Evolutionary conservation across 2,888 invertebrate species (phyloP).

Genomic region (Eupithecia tripunctaria): DNA sequence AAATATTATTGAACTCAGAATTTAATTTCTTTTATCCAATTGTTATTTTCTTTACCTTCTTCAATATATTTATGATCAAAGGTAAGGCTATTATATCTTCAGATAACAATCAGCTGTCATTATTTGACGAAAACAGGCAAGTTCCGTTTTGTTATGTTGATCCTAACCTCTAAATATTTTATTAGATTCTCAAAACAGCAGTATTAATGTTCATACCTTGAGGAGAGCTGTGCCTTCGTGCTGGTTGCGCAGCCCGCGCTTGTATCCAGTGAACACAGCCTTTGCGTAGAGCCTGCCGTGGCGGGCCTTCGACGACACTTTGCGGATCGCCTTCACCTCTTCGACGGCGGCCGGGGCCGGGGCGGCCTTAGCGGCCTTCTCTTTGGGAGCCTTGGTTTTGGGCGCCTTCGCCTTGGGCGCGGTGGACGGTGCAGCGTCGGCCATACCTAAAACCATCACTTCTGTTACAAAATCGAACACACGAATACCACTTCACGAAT

Average conservation of each 20-base stretch:
- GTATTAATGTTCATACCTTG: conserved; percentile 81
- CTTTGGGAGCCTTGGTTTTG: conserved; percentile 85
- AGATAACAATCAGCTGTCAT: background rate
- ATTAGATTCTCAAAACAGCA: conserved; percentile 31
- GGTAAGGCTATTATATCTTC: background rate
- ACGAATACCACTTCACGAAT: conserved; percentile 45
- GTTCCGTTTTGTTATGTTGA: background rate
- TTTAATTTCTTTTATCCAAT: too few species aligned
- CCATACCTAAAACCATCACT: conserved; percentile 83
- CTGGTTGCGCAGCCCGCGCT: conserved; percentile 98
- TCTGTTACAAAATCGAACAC: conserved; percentile 43
- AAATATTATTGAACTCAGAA: background rate
- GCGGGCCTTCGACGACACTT: conserved; percentile 82
- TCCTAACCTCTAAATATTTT: background rate
- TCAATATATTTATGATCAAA: background rate
- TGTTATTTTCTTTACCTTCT: background rate
- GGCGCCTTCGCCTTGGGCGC: conserved; percentile 82
- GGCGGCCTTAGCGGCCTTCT: conserved; percentile 83
- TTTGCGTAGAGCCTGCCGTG: conserved; percentile 97
- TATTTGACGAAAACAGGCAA: background rate
- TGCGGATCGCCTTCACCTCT: conserved; percentile 76
- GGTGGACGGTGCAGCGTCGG: conserved; percentile 84
- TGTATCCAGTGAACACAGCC: conserved; percentile 97
- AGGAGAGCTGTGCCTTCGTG: conserved; percentile 98
- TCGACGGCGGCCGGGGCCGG: conserved; percentile 80